Evolutionary conservation across 2,113 vertebrate genomes (phyloP).

Genomic region (Xenopus laevis): DNA sequence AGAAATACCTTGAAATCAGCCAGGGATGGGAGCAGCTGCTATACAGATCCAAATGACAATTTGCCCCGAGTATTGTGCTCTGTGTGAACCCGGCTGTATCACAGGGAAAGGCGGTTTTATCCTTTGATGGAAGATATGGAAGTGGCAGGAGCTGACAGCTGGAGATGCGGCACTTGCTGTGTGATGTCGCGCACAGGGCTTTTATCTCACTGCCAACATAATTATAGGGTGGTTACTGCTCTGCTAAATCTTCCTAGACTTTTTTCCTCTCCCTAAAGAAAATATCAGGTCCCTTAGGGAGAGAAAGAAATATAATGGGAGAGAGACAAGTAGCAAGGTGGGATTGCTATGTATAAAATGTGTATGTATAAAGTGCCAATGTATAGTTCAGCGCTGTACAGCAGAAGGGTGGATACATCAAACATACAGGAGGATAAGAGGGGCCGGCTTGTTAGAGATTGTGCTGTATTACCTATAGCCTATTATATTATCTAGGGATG

Average conservation of each 20-base stretch:
- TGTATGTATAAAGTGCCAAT: too few relatives aligned
- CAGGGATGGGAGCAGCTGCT: too few relatives aligned
- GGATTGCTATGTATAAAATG: too few relatives aligned
- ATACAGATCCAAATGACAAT: background rate
- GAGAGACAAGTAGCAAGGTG: too few relatives aligned
- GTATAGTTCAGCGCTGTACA: too few relatives aligned
- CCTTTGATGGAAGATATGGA: conserved; percentile 36
- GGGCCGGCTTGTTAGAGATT: too few relatives aligned
- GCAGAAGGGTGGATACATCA: too few relatives aligned
- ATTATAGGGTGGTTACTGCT: conserved; percentile 22
- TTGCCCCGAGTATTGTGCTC: conserved; percentile 14
- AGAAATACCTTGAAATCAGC: too few relatives aligned
- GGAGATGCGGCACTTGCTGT: conserved; percentile 11
- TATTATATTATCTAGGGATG: too few relatives aligned
- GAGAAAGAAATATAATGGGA: background rate
- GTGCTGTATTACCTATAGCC: too few relatives aligned
- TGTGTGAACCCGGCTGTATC: conserved; percentile 19
- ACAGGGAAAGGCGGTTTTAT: conserved; percentile 10
- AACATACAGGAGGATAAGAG: too few relatives aligned
- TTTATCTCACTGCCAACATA: conserved; percentile 38
- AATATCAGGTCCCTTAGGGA: conserved; percentile 20
- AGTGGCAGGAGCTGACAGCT: conserved; percentile 21
- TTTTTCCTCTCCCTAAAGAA: conserved; percentile 31
- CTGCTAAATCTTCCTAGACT: conserved; percentile 28
- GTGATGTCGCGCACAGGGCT: conserved; percentile 11